Evolutionary conservation across 2,113 vertebrate genomes (phyloP).

Genomic region (Plecturocebus donacophilus): DNA sequence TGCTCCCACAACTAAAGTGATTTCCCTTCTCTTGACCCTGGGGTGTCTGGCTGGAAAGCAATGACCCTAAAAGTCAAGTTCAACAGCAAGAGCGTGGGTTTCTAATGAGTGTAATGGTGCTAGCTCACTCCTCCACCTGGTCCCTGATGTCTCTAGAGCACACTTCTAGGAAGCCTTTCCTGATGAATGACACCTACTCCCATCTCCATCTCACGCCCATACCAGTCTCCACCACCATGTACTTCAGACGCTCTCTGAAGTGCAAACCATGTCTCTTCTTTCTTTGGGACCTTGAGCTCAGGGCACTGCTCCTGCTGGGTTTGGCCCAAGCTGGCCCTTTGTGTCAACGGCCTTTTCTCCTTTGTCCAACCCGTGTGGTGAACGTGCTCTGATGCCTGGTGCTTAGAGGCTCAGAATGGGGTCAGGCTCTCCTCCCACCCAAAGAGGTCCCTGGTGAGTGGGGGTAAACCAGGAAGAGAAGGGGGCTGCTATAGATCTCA

Average conservation of each 20-base stretch:
- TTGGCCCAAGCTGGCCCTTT: background rate
- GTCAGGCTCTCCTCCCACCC: background rate
- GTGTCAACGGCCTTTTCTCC: background rate
- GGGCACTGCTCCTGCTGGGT: background rate
- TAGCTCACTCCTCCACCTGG: rapidly evolving
- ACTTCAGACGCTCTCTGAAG: background rate
- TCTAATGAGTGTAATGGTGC: background rate
- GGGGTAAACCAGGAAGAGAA: background rate
- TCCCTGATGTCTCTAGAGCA: background rate
- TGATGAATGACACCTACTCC: background rate
- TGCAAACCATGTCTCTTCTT: background rate
- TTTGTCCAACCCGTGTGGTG: background rate
- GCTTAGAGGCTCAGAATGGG: background rate
- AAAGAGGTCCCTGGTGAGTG: background rate
- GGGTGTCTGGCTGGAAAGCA: too few species aligned
- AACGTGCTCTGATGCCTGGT: background rate
- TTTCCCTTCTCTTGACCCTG: background rate
- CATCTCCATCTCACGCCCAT: background rate
- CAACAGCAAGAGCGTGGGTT: background rate
- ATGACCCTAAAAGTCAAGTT: background rate
- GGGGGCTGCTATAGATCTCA: background rate
- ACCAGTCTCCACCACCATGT: too few species aligned
- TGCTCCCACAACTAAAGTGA: background rate
- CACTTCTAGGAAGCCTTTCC: background rate
- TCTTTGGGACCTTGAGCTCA: background rate